A percentile compares a stretch with the other conserved stretches of the same genome.
These are phyloP conservation scores for Sitta carolinensis DNA, from an alignment of 2,797 vertebrate genomes.

Conservation along the genomic window DNA sequence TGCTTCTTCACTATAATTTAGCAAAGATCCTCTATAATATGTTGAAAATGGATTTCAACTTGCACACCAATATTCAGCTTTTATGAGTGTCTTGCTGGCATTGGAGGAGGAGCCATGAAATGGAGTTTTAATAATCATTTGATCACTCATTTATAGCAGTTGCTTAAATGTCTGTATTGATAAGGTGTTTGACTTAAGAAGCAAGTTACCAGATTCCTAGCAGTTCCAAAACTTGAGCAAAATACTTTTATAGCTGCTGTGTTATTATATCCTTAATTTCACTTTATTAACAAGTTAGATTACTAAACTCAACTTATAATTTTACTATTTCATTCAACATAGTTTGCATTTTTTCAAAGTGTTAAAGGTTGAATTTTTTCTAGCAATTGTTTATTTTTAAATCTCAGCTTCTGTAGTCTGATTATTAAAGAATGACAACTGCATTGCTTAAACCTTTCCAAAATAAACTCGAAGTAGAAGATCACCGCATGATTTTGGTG, in stretches of 20 bases:
- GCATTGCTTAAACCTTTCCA: slow-evolving; percentile 43
- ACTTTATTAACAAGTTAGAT: neutral
- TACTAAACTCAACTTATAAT: slow-evolving; percentile 20
- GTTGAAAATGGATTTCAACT: slow-evolving; percentile 51
- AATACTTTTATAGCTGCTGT: slow-evolving; percentile 56
- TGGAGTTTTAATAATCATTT: slow-evolving; percentile 78
- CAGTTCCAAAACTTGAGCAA: slow-evolving; percentile 65
- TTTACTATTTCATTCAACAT: slow-evolving; percentile 34
- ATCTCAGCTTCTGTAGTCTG: slow-evolving; percentile 28
- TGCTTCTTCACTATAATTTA: slow-evolving; percentile 23
- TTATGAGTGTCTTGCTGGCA: slow-evolving; percentile 42
- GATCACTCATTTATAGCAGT: slow-evolving; percentile 89
- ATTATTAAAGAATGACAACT: slow-evolving; percentile 38
- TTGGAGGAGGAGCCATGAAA: slow-evolving; percentile 62
- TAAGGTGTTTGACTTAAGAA: slow-evolving; percentile 68
- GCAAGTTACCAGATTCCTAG: slow-evolving; percentile 72
- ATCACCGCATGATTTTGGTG: slow-evolving; percentile 61
- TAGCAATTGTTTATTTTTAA: slow-evolving; percentile 62
- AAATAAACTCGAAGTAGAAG: slow-evolving; percentile 60
- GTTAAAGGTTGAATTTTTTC: neutral
- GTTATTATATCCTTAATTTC: slow-evolving; percentile 39
- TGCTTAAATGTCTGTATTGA: slow-evolving; percentile 75
- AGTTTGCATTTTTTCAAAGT: slow-evolving; percentile 3
- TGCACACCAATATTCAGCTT: neutral
- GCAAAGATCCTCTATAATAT: neutral